Evolutionary conservation across 2,797 vertebrate genomes (phyloP), one percentile per base, ranked within the genome.

Genomic region (Gallirallus australis): DNA sequence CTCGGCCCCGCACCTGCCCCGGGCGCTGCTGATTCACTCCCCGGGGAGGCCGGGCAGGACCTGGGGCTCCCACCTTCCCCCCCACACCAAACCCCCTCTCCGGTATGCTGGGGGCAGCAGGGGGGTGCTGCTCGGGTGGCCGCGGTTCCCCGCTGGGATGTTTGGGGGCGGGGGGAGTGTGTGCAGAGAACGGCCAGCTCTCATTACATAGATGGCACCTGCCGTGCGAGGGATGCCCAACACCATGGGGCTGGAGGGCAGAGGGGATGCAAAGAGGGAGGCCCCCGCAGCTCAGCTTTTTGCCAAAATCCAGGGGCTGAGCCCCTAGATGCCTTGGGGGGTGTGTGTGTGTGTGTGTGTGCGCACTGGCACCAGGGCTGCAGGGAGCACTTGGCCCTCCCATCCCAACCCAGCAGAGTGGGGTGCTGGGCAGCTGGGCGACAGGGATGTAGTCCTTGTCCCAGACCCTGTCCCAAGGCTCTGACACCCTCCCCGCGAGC

Each of bases 21-120:
- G 82, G 97, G 97, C 68, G 11, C 93, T 90, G 91, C 87, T 92
- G 82, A 97, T 94, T 96, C 96, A 97, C 69, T 35, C 2, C 94
- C 70, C 73, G 91, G 90, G 89, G 45, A 20, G 12, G 48, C 65
- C 24, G 6, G 17, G 71, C 70, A 20, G n/a, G 71, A 60, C 63
- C 12, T 0, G 59, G 4, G 92, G 63, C 75, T 87, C 23, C 64
- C 19, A 3, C 2, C 5, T 12, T 20, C 21, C 20, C 20, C 21
- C 47, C 21, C 47, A 18, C 47, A 21, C 47, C 47, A 9, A 20
- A 9, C 37, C 50, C 17, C 63, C 48, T 61, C 28, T 40, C n/a
- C 4, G 11, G 16, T 12, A 8, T 45, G 75, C 56, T 5, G 25
- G 4, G 19, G 69, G 40, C 48, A 17, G 25, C 45, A 10, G 19